phyloP scores from a whole-genome alignment of 1,140 invertebrate species.

The Heliconius nattereri region DNA sequence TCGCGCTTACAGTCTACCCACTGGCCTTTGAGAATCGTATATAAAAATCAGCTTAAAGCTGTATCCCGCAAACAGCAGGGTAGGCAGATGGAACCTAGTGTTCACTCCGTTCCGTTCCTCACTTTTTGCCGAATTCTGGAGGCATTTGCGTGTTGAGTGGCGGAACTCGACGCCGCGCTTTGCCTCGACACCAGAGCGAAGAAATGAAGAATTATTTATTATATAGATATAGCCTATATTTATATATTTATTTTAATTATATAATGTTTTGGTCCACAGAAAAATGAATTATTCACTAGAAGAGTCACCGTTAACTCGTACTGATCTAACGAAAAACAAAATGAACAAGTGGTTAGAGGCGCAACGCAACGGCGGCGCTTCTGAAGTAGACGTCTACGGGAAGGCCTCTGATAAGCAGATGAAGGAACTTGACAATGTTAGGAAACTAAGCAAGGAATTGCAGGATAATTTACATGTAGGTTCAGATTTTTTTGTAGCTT shows the following conservation, averaged over 20 bases:
- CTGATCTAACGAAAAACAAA: constrained; percentile 50
- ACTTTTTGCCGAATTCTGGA: too few species aligned
- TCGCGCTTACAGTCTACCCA: too few species aligned
- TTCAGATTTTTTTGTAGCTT: constrained; percentile 8
- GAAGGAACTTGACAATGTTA: constrained; percentile 62
- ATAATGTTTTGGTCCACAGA: constrained; percentile 35
- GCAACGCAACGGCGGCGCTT: constrained; percentile 49
- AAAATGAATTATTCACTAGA: constrained; percentile 56
- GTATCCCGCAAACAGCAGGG: too few species aligned
- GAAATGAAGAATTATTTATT: too few species aligned
- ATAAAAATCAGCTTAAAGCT: too few species aligned
- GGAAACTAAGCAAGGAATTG: constrained; percentile 66
- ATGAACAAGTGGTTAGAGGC: constrained; percentile 61
- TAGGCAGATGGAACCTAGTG: too few species aligned
- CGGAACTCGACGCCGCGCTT: too few species aligned
- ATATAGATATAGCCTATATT: background rate
- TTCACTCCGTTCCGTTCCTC: too few species aligned
- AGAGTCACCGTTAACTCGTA: constrained; percentile 47
- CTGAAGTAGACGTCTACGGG: constrained; percentile 63
- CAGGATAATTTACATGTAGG: constrained; percentile 68
- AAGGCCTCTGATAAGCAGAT: constrained; percentile 61
- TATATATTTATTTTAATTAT: too few species aligned
- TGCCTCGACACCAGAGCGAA: background rate
- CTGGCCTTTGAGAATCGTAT: too few species aligned
- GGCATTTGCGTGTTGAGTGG: too few species aligned